These are phyloP conservation scores for Cylas formicarius DNA, from an alignment of 1,140 invertebrate species.

Conservation along the genomic window DNA sequence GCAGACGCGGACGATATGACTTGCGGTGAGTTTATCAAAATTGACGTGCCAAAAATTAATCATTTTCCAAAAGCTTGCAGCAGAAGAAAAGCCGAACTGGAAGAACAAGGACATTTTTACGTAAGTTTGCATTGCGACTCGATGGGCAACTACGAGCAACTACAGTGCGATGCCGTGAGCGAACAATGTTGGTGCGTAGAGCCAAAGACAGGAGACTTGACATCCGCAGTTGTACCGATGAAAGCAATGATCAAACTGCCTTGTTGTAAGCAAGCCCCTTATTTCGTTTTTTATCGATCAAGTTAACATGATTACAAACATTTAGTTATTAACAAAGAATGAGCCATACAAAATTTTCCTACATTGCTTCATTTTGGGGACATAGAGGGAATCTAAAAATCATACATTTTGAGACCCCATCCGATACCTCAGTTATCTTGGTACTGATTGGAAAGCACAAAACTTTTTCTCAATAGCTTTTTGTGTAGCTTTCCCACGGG, in stretches of 20 bases:
- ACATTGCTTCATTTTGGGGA: no score
- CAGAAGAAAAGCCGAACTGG: slow-evolving; percentile 45
- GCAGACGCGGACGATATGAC: slow-evolving; percentile 21
- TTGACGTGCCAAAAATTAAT: neutral
- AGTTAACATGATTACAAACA: no score
- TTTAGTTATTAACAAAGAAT: no score
- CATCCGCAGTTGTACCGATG: slow-evolving; percentile 44
- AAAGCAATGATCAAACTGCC: slow-evolving; percentile 46
- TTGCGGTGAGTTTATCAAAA: slow-evolving; percentile 17
- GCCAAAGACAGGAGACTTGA: slow-evolving; percentile 46
- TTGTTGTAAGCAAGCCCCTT: slow-evolving; percentile 48
- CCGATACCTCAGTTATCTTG: no score
- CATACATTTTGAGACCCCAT: no score
- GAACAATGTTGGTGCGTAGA: slow-evolving; percentile 52
- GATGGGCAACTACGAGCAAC: slow-evolving; percentile 51
- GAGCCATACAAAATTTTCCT: no score
- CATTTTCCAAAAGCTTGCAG: slow-evolving; percentile 45
- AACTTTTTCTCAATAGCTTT: no score
- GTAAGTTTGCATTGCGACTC: slow-evolving; percentile 49
- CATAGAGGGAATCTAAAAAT: no score
- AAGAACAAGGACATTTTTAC: slow-evolving; percentile 30
- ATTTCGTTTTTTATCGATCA: no score
- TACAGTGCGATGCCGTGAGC: slow-evolving; percentile 54
- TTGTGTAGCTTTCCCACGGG: no score
- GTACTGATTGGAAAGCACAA: no score